Conservation (phyloP, 2,797 vertebrate species). For the Enteromius treurensis region DNA sequence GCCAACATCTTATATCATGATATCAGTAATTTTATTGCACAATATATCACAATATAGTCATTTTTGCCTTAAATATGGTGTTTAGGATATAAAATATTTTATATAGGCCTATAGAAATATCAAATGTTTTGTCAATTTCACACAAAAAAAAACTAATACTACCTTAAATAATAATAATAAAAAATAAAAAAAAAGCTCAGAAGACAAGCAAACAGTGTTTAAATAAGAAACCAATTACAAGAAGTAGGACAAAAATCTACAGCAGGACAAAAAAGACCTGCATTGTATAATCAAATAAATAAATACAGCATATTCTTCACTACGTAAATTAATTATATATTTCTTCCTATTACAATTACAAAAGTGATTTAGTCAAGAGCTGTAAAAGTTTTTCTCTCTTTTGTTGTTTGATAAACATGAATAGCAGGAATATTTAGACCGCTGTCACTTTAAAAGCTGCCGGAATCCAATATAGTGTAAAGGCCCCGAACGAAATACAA, state of each 20-base stretch:
- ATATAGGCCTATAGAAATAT: background rate
- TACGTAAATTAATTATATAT: background rate
- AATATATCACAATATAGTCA: background rate
- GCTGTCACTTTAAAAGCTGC: constrained; percentile 7
- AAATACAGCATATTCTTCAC: background rate
- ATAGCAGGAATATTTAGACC: background rate
- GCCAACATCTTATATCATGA: background rate
- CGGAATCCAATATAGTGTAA: background rate
- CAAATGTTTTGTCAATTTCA: background rate
- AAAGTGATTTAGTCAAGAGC: background rate
- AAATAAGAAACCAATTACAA: background rate
- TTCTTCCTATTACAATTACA: background rate
- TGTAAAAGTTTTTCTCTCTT: background rate
- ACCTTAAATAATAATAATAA: background rate
- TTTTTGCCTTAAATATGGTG: background rate
- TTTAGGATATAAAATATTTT: background rate
- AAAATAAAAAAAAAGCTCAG: background rate
- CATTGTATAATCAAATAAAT: background rate
- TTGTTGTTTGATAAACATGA: background rate
- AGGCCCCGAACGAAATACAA: too few relatives aligned
- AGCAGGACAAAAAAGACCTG: background rate
- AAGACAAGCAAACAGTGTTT: background rate
- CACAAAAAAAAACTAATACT: background rate
- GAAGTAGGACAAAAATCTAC: background rate
- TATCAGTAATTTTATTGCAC: background rate